Conservation (phyloP, 1,140 invertebrate species). For the Pissodes strobi region DNA sequence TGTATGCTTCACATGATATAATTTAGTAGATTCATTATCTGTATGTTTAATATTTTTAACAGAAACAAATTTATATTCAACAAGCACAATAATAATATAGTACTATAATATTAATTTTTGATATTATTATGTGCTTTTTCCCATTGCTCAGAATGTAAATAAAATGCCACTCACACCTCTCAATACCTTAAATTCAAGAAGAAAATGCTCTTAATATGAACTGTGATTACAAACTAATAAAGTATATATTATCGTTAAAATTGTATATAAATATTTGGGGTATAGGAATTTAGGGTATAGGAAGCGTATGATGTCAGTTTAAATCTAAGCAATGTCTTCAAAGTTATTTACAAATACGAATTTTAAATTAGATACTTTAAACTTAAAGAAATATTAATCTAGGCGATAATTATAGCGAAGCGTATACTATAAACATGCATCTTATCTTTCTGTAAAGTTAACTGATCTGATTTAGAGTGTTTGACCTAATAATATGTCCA, state of each 20-base stretch:
- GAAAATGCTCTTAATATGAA: no score
- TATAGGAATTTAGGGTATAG: slow-evolving; percentile 45
- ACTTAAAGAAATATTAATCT: no score
- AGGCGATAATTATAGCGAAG: no score
- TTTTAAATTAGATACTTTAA: no score
- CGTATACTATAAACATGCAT: no score
- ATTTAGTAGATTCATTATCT: slow-evolving; percentile 41
- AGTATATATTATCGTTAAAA: slow-evolving; percentile 52
- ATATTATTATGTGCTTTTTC: slow-evolving; percentile 19
- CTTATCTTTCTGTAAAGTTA: no score
- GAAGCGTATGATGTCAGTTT: no score
- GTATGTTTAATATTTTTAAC: slow-evolving; percentile 56
- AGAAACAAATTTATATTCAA: slow-evolving; percentile 23
- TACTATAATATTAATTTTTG: neutral
- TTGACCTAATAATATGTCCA: no score
- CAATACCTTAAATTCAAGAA: slow-evolving; percentile 23
- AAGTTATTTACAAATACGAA: no score
- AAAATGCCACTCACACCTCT: slow-evolving; percentile 52
- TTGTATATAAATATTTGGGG: slow-evolving; percentile 53
- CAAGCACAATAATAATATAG: slow-evolving; percentile 26
- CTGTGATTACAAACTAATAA: slow-evolving; percentile 34
- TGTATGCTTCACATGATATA: slow-evolving; percentile 53
- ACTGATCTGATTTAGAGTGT: no score
- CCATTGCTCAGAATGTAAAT: slow-evolving; percentile 13
- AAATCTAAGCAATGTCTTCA: no score